A percentile compares a stretch with the other conserved stretches of the same genome.
Conservation (phyloP, 2,113 vertebrate genomes). For the Callionymus lyra region DNA sequence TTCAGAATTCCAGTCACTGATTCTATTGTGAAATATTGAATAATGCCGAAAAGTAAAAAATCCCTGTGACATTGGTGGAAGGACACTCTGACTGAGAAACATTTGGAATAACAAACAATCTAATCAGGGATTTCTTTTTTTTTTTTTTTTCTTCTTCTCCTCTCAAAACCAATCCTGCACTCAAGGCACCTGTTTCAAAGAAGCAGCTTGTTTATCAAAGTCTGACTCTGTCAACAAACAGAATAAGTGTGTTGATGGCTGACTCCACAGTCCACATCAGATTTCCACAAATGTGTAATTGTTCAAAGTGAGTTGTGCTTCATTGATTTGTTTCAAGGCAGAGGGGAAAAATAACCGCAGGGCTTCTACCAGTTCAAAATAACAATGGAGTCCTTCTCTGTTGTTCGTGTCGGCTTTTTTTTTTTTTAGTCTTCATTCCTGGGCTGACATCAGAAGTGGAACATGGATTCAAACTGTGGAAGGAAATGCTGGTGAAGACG, state of each 20-base stretch:
- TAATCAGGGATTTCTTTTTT: constrained; percentile 40
- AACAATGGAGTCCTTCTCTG: constrained; percentile 58
- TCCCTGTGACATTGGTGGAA: constrained; percentile 26
- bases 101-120: constrained; percentile 34
- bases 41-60: constrained; percentile 4
- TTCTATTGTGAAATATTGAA: no score
- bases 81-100: constrained; percentile 22
- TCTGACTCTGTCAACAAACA: constrained; percentile 53
- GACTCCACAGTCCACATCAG: constrained; percentile 52
- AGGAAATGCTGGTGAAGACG: constrained; percentile 17
- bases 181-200: constrained; percentile 55
- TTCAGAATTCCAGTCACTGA: no score
- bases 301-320: constrained; percentile 62
- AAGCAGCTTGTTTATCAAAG: constrained; percentile 48
- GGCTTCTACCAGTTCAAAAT: constrained; percentile 61
- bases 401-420: constrained; percentile 22
- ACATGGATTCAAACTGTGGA: constrained; percentile 26
- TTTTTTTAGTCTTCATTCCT: constrained; percentile 20
- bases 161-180: constrained; percentile 39
- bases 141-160: background rate
- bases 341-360: constrained; percentile 56
- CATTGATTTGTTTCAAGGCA: constrained; percentile 69
- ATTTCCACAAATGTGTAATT: constrained; percentile 60
- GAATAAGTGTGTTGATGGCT: constrained; percentile 40
- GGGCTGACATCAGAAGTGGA: constrained; percentile 34